Evolutionary conservation across 2,888 invertebrate genomes (phyloP).

Genomic region (Dynastes maya): DNA sequence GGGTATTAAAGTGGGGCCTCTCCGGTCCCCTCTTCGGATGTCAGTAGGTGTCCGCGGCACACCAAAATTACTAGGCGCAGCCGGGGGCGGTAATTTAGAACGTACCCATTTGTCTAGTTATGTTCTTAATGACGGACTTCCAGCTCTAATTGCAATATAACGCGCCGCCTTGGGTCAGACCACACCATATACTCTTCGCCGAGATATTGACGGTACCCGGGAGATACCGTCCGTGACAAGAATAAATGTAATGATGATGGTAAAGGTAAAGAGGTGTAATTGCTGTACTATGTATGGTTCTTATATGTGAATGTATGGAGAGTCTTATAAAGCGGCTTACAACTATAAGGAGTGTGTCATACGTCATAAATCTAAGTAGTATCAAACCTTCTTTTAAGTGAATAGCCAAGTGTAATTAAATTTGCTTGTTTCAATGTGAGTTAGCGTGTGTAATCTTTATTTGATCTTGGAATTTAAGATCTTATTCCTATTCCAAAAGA

Average conservation of each 20-base stretch:
- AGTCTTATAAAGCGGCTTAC: not conserved
- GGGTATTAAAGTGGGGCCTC: constrained; percentile 46
- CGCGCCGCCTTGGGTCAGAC: constrained; percentile 66
- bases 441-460: too few relatives aligned
- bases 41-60: constrained; percentile 62
- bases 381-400: not conserved
- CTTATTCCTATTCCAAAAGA: too few relatives aligned
- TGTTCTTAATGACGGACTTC: constrained; percentile 71
- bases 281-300: not conserved
- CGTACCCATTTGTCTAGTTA: constrained; percentile 71
- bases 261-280: constrained; percentile 3
- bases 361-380: not conserved
- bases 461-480: too few relatives aligned
- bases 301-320: not conserved
- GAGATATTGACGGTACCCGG: not conserved
- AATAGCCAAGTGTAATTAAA: too few relatives aligned
- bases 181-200: constrained; percentile 59
- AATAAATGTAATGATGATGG: constrained; percentile 17
- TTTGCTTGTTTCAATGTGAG: too few relatives aligned
- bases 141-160: constrained; percentile 66
- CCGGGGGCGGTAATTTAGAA: constrained; percentile 67
- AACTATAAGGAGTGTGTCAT: not conserved
- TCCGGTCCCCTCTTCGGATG: constrained; percentile 41
- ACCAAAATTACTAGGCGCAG: constrained; percentile 69
- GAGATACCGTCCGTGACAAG: constrained; percentile 14